Evolutionary conservation across 2,888 invertebrate genomes (phyloP).

Genomic region (Anoplius nigerrimus): DNA sequence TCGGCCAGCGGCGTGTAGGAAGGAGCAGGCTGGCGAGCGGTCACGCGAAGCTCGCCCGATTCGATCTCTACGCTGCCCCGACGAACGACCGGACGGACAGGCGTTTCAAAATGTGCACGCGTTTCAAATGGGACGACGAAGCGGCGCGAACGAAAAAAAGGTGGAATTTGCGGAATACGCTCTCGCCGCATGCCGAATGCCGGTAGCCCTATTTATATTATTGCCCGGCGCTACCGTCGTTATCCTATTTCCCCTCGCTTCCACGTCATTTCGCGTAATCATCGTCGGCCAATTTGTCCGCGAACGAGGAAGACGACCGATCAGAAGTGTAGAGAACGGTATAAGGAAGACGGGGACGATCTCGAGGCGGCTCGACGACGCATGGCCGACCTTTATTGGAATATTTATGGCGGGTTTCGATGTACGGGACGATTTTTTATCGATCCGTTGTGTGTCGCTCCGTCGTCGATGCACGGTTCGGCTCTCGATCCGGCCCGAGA

Average conservation of each 20-base stretch:
- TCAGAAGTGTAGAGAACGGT: too few relatives aligned
- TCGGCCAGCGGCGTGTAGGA: too few relatives aligned
- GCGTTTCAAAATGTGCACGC: too few relatives aligned
- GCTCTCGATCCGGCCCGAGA: conserved; percentile 56
- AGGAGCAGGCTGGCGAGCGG: neutral
- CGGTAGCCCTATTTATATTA: too few relatives aligned
- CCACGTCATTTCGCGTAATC: too few relatives aligned
- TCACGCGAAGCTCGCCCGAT: neutral
- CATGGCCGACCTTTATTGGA: conserved; percentile 62
- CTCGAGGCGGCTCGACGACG: conserved; percentile 49
- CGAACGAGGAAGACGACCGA: neutral
- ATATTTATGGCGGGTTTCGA: conserved; percentile 67
- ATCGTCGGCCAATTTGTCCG: neutral
- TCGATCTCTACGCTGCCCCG: neutral
- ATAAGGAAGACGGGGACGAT: conserved; percentile 44
- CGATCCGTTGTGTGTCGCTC: conserved; percentile 66
- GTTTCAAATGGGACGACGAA: too few relatives aligned
- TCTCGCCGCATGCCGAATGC: too few relatives aligned
- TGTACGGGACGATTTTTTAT: conserved; percentile 67
- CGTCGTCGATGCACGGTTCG: conserved; percentile 52
- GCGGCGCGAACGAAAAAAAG: too few relatives aligned
- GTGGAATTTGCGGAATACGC: too few relatives aligned
- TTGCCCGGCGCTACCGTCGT: too few relatives aligned
- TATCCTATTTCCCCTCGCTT: too few relatives aligned
- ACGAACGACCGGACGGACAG: conserved; percentile 1